Conservation (phyloP, 2,113 vertebrate genomes). For the Rhabdomys dilectus region DNA sequence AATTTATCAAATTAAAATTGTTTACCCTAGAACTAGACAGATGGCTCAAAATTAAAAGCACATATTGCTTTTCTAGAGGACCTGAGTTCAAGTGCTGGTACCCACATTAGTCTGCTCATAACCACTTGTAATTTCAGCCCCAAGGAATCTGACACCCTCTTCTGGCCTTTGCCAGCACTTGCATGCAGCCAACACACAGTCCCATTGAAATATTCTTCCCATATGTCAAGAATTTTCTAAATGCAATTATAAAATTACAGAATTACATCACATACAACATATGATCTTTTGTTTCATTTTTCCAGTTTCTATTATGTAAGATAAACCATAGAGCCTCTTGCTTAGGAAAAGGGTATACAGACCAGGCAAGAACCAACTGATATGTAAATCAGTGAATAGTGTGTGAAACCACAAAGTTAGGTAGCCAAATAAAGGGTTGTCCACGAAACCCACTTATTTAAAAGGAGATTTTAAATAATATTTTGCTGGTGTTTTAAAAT, state of each 20-base stretch:
- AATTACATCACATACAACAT: not conserved
- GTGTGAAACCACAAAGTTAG: not conserved
- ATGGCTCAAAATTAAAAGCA: not conserved
- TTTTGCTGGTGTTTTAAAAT: not conserved
- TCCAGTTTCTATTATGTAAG: not conserved
- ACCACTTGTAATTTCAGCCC: not conserved
- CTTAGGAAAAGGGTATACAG: not conserved
- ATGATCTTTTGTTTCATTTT: not conserved
- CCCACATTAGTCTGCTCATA: not conserved
- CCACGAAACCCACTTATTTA: not conserved
- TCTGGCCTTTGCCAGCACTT: not conserved
- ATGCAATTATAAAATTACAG: not conserved
- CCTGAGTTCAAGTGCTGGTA: not conserved
- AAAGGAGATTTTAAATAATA: not conserved
- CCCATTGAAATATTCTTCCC: conserved; percentile 4
- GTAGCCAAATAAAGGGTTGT: not conserved
- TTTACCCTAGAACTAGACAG: not conserved
- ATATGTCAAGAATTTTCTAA: not conserved
- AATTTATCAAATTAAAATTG: conserved; percentile 43
- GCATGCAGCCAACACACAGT: not conserved
- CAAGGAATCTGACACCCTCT: not conserved
- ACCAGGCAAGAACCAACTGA: not conserved
- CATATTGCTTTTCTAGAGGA: not conserved
- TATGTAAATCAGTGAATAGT: not conserved
- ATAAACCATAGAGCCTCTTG: not conserved